phyloP scores from a whole-genome alignment of 2,888 invertebrate genomes.

The Harpagoxenus sublaevis region DNA sequence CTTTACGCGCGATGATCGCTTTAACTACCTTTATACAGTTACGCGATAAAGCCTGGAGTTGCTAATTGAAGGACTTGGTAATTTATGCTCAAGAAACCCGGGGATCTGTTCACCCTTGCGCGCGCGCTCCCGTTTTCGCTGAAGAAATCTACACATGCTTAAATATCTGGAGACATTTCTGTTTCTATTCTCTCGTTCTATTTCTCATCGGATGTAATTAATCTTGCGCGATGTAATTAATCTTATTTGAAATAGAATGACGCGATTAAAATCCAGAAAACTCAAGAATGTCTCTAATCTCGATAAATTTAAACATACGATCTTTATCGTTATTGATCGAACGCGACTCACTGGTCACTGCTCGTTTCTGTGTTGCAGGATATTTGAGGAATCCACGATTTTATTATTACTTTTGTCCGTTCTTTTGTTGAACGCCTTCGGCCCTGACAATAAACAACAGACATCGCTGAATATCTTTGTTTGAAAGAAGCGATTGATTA shows the following conservation, averaged over 20 bases:
- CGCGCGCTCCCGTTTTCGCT: neutral
- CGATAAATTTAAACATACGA: neutral
- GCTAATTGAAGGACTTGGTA: constrained; percentile 38
- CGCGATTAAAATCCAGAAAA: neutral
- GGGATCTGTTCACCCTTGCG: constrained; percentile 3
- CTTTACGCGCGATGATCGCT: constrained; percentile 44
- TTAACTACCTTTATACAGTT: constrained; percentile 52
- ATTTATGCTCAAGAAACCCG: constrained; percentile 26
- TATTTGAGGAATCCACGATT: neutral
- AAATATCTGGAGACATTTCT: neutral
- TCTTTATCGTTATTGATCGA: neutral
- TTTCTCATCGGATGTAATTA: neutral
- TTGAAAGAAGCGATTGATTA: neutral
- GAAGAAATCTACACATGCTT: neutral
- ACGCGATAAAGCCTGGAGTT: constrained; percentile 36
- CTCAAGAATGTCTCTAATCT: neutral
- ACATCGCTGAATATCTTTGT: neutral
- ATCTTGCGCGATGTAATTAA: neutral
- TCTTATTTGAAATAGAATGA: neutral
- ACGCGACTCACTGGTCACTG: neutral
- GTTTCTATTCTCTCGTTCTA: neutral
- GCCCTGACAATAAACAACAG: neutral
- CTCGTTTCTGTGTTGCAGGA: constrained; percentile 29
- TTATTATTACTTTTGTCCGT: neutral
- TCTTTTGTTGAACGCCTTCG: neutral